phyloP scores from a whole-genome alignment of 2,797 vertebrate genomes.

The Phoxinus dragarum region DNA sequence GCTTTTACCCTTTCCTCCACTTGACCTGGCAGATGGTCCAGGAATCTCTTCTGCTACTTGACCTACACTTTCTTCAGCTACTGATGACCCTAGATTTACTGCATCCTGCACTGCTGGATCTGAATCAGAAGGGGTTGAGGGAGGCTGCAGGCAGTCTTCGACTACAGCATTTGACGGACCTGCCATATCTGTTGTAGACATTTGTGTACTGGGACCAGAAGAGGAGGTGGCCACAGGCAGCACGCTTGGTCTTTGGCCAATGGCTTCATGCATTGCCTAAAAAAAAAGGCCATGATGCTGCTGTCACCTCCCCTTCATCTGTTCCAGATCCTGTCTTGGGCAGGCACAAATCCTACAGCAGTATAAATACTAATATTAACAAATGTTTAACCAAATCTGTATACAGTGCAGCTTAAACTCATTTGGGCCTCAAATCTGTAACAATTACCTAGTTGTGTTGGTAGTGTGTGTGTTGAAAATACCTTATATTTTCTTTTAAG shows the following conservation, averaged over 20 bases:
- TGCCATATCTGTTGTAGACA: background rate
- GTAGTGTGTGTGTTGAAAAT: no score
- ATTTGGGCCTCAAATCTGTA: no score
- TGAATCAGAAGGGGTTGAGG: background rate
- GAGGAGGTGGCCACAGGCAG: background rate
- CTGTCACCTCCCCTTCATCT: background rate
- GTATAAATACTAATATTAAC: background rate
- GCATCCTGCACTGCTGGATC: background rate
- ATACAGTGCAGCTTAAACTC: no score
- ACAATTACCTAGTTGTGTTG: no score
- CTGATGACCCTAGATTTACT: background rate
- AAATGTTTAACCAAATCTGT: no score
- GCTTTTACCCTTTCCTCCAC: background rate
- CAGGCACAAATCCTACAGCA: conserved; percentile 12
- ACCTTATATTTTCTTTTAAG: no score
- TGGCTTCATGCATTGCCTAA: no score
- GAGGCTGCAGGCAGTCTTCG: background rate
- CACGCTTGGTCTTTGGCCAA: no score
- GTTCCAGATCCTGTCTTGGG: conserved; percentile 4
- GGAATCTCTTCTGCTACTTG: no score
- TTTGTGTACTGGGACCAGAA: background rate
- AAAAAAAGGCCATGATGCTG: no score
- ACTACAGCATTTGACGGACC: background rate
- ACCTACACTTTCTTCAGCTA: background rate
- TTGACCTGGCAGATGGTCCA: background rate